These are phyloP conservation scores for Hirundichthys speculiger DNA, from an alignment of 2,113 vertebrate species.

Conservation along the genomic window DNA sequence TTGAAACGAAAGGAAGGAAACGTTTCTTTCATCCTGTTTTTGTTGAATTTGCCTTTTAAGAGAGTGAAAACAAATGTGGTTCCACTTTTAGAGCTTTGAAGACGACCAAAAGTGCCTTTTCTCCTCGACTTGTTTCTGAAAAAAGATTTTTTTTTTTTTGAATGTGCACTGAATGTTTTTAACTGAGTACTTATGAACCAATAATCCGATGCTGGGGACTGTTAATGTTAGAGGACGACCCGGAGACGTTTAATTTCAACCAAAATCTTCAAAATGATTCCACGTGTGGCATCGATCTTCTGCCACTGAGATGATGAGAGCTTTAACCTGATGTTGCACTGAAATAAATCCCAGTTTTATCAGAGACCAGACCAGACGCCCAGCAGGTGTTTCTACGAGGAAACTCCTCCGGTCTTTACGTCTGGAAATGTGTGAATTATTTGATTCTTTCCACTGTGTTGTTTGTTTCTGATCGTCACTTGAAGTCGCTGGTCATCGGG, in stretches of 20 bases:
- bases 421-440: background rate
- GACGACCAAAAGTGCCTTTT: conserved; percentile 47
- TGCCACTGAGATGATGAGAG: background rate
- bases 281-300: background rate
- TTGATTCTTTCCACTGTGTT: conserved; percentile 2
- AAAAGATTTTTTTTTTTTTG: conserved; percentile 6
- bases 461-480: conserved; percentile 45
- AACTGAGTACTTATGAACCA: background rate
- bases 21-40: background rate
- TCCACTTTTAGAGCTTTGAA: conserved; percentile 7
- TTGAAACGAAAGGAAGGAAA: background rate
- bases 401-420: too few species aligned
- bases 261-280: conserved; percentile 3
- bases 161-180: conserved; percentile 22
- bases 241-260: too few species aligned
- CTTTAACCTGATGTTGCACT: conserved; percentile 17
- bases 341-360: conserved; percentile 2
- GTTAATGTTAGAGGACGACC: too few species aligned
- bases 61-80: background rate
- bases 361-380: too few species aligned
- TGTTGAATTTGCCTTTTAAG: background rate
- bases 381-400: too few species aligned
- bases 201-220: background rate
- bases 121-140: conserved; percentile 14
- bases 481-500: conserved; percentile 39